Conservation (phyloP, 2,113 vertebrate genomes). For the Scomber scombrus region DNA sequence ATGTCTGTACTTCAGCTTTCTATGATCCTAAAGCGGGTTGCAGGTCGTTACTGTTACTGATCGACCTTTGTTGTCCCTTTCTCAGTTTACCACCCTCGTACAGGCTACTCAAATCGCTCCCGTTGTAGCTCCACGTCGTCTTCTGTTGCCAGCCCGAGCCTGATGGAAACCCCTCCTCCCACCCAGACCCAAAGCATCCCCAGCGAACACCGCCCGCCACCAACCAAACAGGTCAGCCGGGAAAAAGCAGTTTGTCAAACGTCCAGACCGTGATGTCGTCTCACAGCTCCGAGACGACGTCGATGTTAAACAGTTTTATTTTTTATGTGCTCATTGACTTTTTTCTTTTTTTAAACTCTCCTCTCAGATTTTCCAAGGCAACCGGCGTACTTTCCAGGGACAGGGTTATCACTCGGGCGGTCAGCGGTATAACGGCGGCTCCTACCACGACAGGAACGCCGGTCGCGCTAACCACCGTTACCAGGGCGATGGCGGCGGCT, state of each 20-base stretch:
- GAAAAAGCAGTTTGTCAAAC: not conserved
- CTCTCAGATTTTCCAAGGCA: constrained; percentile 85
- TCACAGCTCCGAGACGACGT: not conserved
- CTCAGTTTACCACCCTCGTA: constrained; percentile 93
- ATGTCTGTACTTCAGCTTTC: too few species aligned
- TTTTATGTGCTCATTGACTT: not conserved
- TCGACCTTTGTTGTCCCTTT: not conserved
- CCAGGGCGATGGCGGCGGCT: constrained; percentile 67
- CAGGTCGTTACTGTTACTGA: not conserved
- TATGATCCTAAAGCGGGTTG: too few species aligned
- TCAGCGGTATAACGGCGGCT: constrained; percentile 82
- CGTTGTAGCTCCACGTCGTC: constrained; percentile 87
- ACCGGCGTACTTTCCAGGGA: constrained; percentile 83
- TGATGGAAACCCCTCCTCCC: constrained; percentile 72
- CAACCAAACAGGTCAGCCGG: constrained; percentile 87
- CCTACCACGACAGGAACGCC: constrained; percentile 81
- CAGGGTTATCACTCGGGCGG: constrained; percentile 84
- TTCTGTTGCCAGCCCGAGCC: constrained; percentile 73
- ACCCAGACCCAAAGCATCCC: constrained; percentile 73
- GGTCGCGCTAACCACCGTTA: constrained; percentile 79
- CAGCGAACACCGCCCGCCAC: constrained; percentile 76
- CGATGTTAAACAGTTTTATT: too few species aligned
- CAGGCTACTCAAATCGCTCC: constrained; percentile 91
- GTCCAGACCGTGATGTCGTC: not conserved
- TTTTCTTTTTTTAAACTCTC: constrained; percentile 15